A percentile compares a stretch with the other conserved stretches of the same genome.
phyloP scores from a whole-genome alignment of 2,888 invertebrate species.

The Thecophora atra region DNA sequence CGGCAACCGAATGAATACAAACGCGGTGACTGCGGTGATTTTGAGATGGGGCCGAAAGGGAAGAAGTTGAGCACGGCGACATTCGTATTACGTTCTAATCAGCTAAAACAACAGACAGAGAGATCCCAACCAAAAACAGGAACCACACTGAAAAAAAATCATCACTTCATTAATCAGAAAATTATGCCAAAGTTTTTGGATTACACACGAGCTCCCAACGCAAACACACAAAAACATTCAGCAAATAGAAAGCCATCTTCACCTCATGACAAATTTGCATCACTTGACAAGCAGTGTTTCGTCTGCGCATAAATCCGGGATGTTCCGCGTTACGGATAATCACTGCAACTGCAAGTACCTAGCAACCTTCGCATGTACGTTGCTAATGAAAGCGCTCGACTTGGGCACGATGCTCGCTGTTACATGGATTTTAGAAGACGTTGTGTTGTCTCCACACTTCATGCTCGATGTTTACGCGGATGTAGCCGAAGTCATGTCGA shows the following conservation, averaged over 20 bases:
- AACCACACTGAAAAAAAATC: background rate
- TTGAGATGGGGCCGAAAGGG: background rate
- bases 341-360: background rate
- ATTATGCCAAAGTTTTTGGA: conserved; percentile 39
- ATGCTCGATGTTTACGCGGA: background rate
- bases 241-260: background rate
- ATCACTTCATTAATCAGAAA: conserved; percentile 58
- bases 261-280: background rate
- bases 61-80: conserved; percentile 38
- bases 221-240: background rate
- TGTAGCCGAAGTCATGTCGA: conserved; percentile 42
- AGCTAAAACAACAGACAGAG: conserved; percentile 46
- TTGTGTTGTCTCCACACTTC: conserved; percentile 50
- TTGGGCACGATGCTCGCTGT: too few relatives aligned
- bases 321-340: background rate
- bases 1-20: conserved; percentile 6
- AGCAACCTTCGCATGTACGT: conserved; percentile 41
- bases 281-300: background rate
- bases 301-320: background rate
- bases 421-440: too few relatives aligned
- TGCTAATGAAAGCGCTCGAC: conserved; percentile 59
- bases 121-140: background rate
- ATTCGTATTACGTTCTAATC: conserved; percentile 59
- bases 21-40: too few relatives aligned
- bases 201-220: conserved; percentile 14